phyloP scores from a whole-genome alignment of 53 echinoderm and acorn worm species.

The Apostichopus leukothele region DNA sequence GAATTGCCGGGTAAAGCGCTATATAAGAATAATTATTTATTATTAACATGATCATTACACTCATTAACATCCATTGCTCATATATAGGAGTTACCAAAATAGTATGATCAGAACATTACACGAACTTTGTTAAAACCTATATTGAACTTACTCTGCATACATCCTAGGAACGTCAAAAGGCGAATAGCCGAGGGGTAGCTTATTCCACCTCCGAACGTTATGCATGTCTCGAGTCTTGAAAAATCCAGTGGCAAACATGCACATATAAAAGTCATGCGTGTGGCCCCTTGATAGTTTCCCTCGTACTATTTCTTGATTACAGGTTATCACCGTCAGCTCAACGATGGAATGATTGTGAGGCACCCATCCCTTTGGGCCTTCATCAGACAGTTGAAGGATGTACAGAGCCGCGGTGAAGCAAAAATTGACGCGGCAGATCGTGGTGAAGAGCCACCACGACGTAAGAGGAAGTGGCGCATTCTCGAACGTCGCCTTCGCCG shows the following conservation, averaged over 20 bases:
- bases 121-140: too few species aligned
- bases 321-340: constrained; percentile 31
- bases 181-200: too few species aligned
- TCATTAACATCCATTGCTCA: too few species aligned
- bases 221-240: too few species aligned
- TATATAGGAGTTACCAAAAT: too few species aligned
- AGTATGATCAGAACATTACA: too few species aligned
- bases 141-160: too few species aligned
- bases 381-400: constrained; percentile 42
- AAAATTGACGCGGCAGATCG: not conserved
- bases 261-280: not conserved
- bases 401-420: constrained; percentile 15
- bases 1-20: too few species aligned
- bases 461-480: constrained; percentile 49
- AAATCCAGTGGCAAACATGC: not conserved
- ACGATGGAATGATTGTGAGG: not conserved
- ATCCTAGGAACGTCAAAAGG: too few species aligned
- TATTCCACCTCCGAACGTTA: too few species aligned
- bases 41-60: too few species aligned
- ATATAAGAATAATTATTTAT: too few species aligned
- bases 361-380: constrained; percentile 44
- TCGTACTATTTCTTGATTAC: constrained; percentile 5
- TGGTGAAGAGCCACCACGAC: constrained; percentile 29
- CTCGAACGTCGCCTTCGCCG: constrained; percentile 36
- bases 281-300: not conserved